A percentile compares a stretch with the other conserved stretches of the same genome.
These are phyloP conservation scores for Chromobotia macracanthus DNA, from an alignment of 2,797 vertebrate species.

Conservation along the genomic window DNA sequence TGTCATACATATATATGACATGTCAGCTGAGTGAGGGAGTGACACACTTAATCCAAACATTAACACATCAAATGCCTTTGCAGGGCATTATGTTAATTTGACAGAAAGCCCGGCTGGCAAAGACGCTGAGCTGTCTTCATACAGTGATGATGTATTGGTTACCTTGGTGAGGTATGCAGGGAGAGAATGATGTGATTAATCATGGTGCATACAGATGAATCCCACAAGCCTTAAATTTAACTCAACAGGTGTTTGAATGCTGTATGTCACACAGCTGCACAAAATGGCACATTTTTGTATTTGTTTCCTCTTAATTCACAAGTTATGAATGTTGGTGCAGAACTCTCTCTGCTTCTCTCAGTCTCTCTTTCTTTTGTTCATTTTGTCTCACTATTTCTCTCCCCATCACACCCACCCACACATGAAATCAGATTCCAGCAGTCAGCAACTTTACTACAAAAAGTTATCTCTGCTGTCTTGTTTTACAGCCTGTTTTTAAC, in stretches of 20 bases:
- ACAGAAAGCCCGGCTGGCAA: background rate
- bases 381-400: no score
- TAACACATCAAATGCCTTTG: conserved; percentile 7
- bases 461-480: conserved; percentile 30
- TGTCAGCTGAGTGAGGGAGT: conserved; percentile 30
- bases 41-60: conserved; percentile 14
- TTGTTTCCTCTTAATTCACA: no score
- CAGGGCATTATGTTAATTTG: conserved; percentile 4
- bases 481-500: conserved; percentile 35
- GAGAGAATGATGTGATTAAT: background rate
- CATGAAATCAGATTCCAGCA: no score
- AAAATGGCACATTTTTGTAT: no score
- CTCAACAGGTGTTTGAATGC: background rate
- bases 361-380: no score
- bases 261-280: no score
- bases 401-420: no score
- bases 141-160: conserved; percentile 5
- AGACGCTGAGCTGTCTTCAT: conserved; percentile 7
- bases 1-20: conserved; percentile 46
- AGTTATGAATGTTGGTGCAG: no score
- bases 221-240: background rate
- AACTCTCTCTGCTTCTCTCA: no score
- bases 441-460: no score
- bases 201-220: background rate
- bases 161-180: conserved; percentile 4